Percentiles rank a stretch among this genome's conserved stretches.
These are phyloP conservation scores for Oplegnathus fasciatus DNA, from an alignment of 2,113 vertebrate species.

Conservation along the genomic window DNA sequence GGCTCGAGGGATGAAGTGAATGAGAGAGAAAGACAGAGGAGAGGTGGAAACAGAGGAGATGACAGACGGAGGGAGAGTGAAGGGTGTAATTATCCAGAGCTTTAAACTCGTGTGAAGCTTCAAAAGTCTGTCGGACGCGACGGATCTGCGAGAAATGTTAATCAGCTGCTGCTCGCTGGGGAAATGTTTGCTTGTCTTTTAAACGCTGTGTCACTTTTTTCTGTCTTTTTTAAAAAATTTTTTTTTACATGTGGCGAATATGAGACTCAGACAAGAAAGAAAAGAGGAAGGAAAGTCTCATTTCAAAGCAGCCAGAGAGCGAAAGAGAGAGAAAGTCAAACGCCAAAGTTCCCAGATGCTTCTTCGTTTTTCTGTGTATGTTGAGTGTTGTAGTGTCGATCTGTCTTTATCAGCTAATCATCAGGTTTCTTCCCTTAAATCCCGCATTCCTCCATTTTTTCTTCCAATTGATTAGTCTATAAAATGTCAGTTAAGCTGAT, in stretches of 20 bases:
- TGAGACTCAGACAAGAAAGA: neutral
- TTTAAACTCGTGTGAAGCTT: constrained; percentile 30
- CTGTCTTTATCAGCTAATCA: too few relatives aligned
- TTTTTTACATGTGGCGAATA: neutral
- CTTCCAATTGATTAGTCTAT: neutral
- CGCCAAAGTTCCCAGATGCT: neutral
- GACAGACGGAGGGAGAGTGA: constrained; percentile 11
- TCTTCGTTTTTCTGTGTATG: too few relatives aligned
- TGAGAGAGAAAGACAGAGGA: neutral
- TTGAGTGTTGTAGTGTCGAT: too few relatives aligned
- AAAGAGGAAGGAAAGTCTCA: neutral
- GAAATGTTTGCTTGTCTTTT: constrained; percentile 24
- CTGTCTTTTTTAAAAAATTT: too few relatives aligned
- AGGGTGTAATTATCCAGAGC: constrained; percentile 26
- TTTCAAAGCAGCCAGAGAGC: neutral
- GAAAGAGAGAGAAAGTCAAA: neutral
- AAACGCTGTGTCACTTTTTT: neutral
- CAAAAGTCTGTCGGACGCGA: constrained; percentile 1
- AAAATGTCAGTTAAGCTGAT: neutral
- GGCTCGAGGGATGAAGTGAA: neutral
- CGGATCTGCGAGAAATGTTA: constrained; percentile 16
- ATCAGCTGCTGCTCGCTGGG: constrained; percentile 14
- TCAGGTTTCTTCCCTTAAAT: neutral
- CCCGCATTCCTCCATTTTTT: neutral
- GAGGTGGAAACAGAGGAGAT: neutral